Evolutionary conservation across 1,140 invertebrate species (phyloP), one percentile per base, ranked within the genome.

Genomic region (Gonioctena quinquepunctata): DNA sequence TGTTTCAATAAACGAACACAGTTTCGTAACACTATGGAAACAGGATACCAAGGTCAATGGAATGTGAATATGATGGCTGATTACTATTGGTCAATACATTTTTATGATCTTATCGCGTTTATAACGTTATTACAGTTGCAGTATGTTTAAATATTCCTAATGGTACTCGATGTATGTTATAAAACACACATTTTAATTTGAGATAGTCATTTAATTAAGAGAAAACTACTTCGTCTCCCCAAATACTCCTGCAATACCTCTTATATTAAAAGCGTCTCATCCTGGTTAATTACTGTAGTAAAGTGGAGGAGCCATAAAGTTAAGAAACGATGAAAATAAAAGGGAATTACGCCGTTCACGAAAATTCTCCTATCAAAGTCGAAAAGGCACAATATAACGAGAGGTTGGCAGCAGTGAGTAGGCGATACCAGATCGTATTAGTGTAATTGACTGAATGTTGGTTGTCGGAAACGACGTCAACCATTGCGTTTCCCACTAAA

Each of bases 371-470:
- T 23, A 54, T 11, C 22, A 54, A 54, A 54, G 52, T 23, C 52
- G 52, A 54, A 54, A 54, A 21, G 52, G 52, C 3, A 54, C 52
- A 54, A 23, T 54, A 54, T 21, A 54, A 54, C 3, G 18, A 21
- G 19, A 33, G 21, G 22, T 54, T 66, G 27, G 69, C 69, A 64
- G 49, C 60, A 56, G 21, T 66, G 69, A 59, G 66, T 33, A 65
- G 67, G 68, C 68, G 68, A 70, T 70, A 72, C 67, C 69, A 71
- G 71, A 71, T 71, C 72, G 74, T 75, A 73, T 77, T 77, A 77
- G 69, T 71, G 73, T 77, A 77, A 77, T 77, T 77, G 76, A 75
- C 71, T 74, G 65, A 68, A 71, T 63, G 50, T 69, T 69, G 72
- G 56, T 64, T 74, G 75, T 66, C 71, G 70, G 69, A 62, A 72